These are phyloP conservation scores for Steinernema khuongi DNA, from an alignment of 1,140 invertebrate genomes.

Conservation along the genomic window DNA sequence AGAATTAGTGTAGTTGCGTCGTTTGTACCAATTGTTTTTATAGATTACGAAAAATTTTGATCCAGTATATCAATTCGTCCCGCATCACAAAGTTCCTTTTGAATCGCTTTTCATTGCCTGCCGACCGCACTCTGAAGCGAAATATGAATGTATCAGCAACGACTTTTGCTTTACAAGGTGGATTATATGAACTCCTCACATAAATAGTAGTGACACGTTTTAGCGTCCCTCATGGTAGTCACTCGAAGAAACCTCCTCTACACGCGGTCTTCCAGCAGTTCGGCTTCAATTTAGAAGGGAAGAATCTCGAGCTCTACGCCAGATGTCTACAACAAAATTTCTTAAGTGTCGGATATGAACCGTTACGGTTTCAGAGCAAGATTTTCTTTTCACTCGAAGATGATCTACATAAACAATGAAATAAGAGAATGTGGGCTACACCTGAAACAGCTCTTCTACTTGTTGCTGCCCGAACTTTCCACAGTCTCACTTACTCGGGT, in stretches of 20 bases:
- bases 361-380: neutral
- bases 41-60: constrained; percentile 69
- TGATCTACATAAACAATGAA: neutral
- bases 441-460: no score
- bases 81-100: constrained; percentile 75
- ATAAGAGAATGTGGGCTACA: no score
- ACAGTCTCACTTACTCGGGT: no score
- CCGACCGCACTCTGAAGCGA: constrained; percentile 44
- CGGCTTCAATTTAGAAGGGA: neutral
- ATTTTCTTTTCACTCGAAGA: neutral
- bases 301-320: neutral
- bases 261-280: neutral
- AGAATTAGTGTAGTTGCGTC: constrained; percentile 23
- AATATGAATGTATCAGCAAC: neutral
- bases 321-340: neutral
- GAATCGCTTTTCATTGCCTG: constrained; percentile 71
- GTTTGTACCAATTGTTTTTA: constrained; percentile 39
- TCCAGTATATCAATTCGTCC: constrained; percentile 68
- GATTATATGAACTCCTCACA: neutral
- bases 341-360: neutral
- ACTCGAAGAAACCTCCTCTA: neutral
- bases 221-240: neutral
- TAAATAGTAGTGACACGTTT: neutral
- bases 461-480: no score
- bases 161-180: neutral